Percentiles rank a stretch among this genome's conserved stretches.
These are phyloP conservation scores for Proteles cristata DNA, from an alignment of 2,113 vertebrate species.

Conservation along the genomic window DNA sequence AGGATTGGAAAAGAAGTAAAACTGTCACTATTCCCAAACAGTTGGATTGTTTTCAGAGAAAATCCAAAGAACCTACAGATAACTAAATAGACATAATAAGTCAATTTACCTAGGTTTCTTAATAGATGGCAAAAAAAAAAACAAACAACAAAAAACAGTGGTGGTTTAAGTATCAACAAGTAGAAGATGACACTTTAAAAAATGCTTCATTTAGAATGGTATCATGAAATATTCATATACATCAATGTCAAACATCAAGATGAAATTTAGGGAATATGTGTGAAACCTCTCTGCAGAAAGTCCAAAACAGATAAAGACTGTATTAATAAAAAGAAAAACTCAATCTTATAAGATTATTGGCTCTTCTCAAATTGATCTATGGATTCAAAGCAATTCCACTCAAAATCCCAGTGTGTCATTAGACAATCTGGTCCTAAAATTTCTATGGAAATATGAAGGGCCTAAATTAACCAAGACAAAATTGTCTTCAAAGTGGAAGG, in stretches of 20 bases:
- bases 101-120: background rate
- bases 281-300: background rate
- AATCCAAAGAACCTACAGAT: background rate
- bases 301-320: background rate
- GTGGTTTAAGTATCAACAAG: background rate
- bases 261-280: background rate
- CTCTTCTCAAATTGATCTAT: background rate
- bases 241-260: background rate
- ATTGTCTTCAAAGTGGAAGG: background rate
- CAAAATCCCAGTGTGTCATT: background rate
- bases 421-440: background rate
- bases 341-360: background rate
- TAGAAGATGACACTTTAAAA: background rate
- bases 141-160: too few relatives aligned
- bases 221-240: background rate
- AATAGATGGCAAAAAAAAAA: background rate
- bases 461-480: background rate
- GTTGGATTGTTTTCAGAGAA: background rate
- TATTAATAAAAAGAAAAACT: background rate
- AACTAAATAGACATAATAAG: background rate
- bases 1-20: background rate
- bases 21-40: background rate
- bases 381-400: background rate
- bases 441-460: background rate
- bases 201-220: background rate